A percentile compares a stretch with the other conserved stretches of the same genome.
Conservation (phyloP, 2,797 vertebrate genomes). For the Typhlichthys subterraneus region DNA sequence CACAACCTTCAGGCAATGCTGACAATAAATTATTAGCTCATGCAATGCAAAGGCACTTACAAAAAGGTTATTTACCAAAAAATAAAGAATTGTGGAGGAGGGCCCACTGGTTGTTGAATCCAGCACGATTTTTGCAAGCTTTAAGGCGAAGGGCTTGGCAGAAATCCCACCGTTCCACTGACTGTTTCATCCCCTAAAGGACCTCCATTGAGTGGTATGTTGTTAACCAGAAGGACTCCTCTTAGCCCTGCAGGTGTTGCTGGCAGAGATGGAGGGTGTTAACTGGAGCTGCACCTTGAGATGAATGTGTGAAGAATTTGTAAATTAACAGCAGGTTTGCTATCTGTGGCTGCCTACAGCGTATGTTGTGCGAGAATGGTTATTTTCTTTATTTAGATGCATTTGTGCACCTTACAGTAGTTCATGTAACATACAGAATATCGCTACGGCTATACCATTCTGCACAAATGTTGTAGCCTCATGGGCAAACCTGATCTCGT, state of each 20-base stretch:
- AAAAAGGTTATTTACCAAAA: slow-evolving; percentile 11
- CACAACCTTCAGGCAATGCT: background rate
- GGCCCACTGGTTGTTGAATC: background rate
- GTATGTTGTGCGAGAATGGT: background rate
- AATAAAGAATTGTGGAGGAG: slow-evolving; percentile 6
- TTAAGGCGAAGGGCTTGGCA: slow-evolving; percentile 11
- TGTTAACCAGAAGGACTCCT: background rate
- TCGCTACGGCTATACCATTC: too few species aligned
- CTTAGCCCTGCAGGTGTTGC: slow-evolving; percentile 12
- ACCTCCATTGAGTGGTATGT: background rate
- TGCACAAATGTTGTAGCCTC: too few species aligned
- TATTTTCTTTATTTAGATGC: background rate
- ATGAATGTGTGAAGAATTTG: slow-evolving; percentile 28
- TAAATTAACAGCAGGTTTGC: slow-evolving; percentile 30
- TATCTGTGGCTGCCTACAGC: slow-evolving; percentile 5
- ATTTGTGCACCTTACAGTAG: background rate
- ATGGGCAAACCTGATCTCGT: too few species aligned
- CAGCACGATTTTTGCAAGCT: slow-evolving; percentile 16
- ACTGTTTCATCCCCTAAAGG: slow-evolving; percentile 6
- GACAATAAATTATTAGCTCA: too few species aligned
- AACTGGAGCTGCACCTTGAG: slow-evolving; percentile 36
- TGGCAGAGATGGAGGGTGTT: slow-evolving; percentile 32
- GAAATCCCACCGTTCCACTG: slow-evolving; percentile 8
- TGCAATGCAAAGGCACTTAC: background rate
- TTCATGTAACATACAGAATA: background rate